phyloP scores from a whole-genome alignment of 2,888 invertebrate genomes.

The Tiliacea aurago region DNA sequence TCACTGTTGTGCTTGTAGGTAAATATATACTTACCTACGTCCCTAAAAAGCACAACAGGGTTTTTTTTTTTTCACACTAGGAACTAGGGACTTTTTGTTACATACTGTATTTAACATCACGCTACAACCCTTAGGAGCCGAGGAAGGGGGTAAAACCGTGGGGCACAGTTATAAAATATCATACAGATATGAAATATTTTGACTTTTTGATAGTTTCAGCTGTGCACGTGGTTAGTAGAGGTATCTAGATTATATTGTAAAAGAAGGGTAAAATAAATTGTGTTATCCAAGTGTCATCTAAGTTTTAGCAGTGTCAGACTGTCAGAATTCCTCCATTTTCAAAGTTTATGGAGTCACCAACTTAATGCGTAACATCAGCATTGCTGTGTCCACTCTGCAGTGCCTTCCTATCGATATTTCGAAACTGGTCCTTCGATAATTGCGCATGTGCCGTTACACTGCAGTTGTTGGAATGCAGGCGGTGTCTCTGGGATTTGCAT shows the following conservation, averaged over 20 bases:
- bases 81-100: too few relatives aligned
- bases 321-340: background rate
- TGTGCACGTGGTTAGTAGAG: too few relatives aligned
- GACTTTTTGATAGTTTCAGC: background rate
- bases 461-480: constrained; percentile 69
- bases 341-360: background rate
- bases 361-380: background rate
- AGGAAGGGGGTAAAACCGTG: too few relatives aligned
- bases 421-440: constrained; percentile 63
- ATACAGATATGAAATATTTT: background rate
- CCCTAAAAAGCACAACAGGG: too few relatives aligned
- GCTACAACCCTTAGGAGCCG: too few relatives aligned
- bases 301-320: background rate
- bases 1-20: too few relatives aligned
- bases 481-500: constrained; percentile 72
- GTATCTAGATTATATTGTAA: background rate
- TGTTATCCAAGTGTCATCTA: too few relatives aligned
- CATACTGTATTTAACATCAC: too few relatives aligned
- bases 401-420: constrained; percentile 46
- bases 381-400: constrained; percentile 1
- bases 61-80: too few relatives aligned
- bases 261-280: background rate
- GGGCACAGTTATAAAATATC: too few relatives aligned
- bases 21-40: too few relatives aligned
- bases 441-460: constrained; percentile 60